These are phyloP conservation scores for Corella eumyota DNA, from an alignment of 23 tunicate species.

Conservation along the genomic window DNA sequence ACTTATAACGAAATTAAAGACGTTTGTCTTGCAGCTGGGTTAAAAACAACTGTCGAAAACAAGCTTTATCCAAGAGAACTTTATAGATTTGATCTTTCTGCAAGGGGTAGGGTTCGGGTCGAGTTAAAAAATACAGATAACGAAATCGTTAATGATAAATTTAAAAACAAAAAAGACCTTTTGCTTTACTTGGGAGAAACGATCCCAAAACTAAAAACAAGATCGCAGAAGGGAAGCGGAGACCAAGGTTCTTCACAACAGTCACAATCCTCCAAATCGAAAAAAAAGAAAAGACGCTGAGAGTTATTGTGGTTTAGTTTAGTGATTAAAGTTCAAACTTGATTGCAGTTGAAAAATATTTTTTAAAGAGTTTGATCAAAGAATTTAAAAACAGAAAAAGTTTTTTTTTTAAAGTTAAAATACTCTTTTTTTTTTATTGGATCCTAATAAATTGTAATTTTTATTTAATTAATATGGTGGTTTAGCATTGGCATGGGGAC, in stretches of 20 bases:
- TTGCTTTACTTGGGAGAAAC: conserved; percentile 52
- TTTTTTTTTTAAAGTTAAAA: too few species aligned
- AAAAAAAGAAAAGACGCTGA: conserved; percentile 12
- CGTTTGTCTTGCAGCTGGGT: conserved; percentile 58
- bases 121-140: conserved; percentile 42
- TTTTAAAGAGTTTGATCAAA: too few species aligned
- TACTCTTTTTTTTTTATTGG: too few species aligned
- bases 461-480: too few species aligned
- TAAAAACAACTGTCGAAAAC: conserved; percentile 67
- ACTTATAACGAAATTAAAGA: conserved; percentile 67
- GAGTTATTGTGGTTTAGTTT: not conserved
- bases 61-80: conserved; percentile 76
- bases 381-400: too few species aligned
- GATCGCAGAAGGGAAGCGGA: conserved; percentile 40
- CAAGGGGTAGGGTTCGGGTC: conserved; percentile 57
- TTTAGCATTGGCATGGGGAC: too few species aligned
- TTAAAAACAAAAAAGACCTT: conserved; percentile 42
- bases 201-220: conserved; percentile 83
- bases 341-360: too few species aligned
- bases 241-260: conserved; percentile 13
- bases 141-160: conserved; percentile 15
- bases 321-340: too few species aligned
- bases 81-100: conserved; percentile 36
- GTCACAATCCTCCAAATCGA: not conserved
- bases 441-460: too few species aligned